phyloP scores from a whole-genome alignment of 2,888 invertebrate species.

The Helleia helle region DNA sequence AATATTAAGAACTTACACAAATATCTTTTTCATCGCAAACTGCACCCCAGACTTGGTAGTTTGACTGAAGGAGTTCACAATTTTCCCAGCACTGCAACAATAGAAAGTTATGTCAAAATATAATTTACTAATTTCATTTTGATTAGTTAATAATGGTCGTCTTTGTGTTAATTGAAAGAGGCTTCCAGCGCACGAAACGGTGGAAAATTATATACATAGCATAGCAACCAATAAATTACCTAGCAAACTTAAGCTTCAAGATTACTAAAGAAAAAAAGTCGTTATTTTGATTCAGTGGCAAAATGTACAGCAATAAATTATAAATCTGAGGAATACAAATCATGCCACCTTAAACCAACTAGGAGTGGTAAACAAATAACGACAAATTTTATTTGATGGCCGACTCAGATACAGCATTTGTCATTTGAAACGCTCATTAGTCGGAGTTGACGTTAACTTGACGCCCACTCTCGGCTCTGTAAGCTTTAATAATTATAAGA shows the following conservation, averaged over 20 bases:
- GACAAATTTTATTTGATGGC: slow-evolving; percentile 36
- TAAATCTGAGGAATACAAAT: slow-evolving; percentile 1
- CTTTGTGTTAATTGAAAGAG: too few species aligned
- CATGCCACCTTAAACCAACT: slow-evolving; percentile 6
- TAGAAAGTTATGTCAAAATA: slow-evolving; percentile 23
- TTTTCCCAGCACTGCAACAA: slow-evolving; percentile 85
- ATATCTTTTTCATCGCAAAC: slow-evolving; percentile 81
- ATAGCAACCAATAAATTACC: too few species aligned
- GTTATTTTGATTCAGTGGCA: not conserved
- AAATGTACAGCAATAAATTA: slow-evolving; percentile 10
- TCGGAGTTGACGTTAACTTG: slow-evolving; percentile 66
- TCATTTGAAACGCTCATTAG: slow-evolving; percentile 65
- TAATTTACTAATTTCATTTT: slow-evolving; percentile 3
- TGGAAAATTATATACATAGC: too few species aligned
- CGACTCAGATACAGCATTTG: slow-evolving; percentile 55
- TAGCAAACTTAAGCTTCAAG: too few species aligned
- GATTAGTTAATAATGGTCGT: too few species aligned
- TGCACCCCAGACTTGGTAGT: slow-evolving; percentile 81
- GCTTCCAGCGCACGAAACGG: too few species aligned
- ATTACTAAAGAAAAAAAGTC: too few species aligned
- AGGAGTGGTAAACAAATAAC: slow-evolving; percentile 28
- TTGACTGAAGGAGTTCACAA: slow-evolving; percentile 81
- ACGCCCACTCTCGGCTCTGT: slow-evolving; percentile 48
- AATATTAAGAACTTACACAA: slow-evolving; percentile 75
- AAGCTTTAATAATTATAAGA: slow-evolving; percentile 66